A percentile compares a stretch with the other conserved stretches of the same genome.
These are phyloP conservation scores for Eulithis prunata DNA, from an alignment of 2,888 invertebrate species.

Conservation along the genomic window DNA sequence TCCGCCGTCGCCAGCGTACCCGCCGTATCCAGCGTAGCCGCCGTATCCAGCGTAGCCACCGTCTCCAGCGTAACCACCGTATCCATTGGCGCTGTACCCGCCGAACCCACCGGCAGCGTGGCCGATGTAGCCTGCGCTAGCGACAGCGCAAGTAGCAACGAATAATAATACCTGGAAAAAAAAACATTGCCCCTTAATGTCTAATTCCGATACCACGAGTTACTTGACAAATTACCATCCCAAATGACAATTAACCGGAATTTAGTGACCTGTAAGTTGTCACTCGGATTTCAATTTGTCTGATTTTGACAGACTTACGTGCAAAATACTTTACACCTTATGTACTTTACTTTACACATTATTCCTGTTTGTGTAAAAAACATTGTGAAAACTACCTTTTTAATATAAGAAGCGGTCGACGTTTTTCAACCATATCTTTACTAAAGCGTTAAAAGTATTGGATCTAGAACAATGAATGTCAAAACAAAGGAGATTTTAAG, in stretches of 20 bases:
- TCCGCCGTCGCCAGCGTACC: constrained; percentile 43
- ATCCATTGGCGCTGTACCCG: constrained; percentile 25
- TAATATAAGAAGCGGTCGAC: too few species aligned
- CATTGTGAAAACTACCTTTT: too few species aligned
- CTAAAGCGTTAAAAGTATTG: constrained; percentile 18
- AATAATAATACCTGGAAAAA: constrained; percentile 62
- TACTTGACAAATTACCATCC: too few species aligned
- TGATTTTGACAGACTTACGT: too few species aligned
- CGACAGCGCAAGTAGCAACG: constrained; percentile 59
- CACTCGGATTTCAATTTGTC: too few species aligned
- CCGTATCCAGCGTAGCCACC: constrained; percentile 35
- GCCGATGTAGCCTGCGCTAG: constrained; percentile 20
- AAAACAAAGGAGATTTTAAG: constrained; percentile 67
- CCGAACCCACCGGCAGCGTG: constrained; percentile 23
- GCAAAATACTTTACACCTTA: too few species aligned
- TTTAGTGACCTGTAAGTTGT: too few species aligned
- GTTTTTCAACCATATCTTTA: too few species aligned
- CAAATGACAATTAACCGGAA: too few species aligned
- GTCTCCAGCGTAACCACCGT: constrained; percentile 43
- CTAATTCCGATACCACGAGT: too few species aligned
- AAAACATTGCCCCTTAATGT: neutral
- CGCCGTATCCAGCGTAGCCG: constrained; percentile 44
- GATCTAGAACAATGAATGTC: constrained; percentile 61
- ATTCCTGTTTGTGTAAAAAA: too few species aligned
- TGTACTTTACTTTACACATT: too few species aligned